Conservation (phyloP, 2,113 vertebrate species). For the Emydura subglobosa region DNA sequence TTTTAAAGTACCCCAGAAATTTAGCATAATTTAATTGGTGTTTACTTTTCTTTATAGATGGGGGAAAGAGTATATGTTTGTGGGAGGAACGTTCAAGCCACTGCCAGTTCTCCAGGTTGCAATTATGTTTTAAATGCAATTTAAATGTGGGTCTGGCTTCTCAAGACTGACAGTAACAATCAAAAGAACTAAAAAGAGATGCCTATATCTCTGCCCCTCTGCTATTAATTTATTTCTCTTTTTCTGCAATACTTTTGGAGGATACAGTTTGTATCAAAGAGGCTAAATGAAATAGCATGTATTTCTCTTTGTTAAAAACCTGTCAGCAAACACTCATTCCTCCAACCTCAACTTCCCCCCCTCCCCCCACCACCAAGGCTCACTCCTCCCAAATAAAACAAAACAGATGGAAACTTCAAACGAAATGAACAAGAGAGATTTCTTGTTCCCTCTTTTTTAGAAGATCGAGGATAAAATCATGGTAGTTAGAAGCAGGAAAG, state of each 20-base stretch:
- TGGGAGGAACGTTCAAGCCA: not conserved
- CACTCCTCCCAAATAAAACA: not conserved
- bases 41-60: conserved; percentile 22
- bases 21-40: conserved; percentile 9
- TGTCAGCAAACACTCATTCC: not conserved
- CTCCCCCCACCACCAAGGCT: too few species aligned
- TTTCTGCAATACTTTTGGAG: not conserved
- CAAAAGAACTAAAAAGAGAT: not conserved
- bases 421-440: not conserved
- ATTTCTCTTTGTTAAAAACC: not conserved
- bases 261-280: not conserved
- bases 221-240: not conserved
- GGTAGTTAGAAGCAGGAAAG: not conserved
- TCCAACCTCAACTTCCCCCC: not conserved
- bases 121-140: not conserved
- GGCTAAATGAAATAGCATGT: not conserved
- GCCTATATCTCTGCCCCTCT: not conserved
- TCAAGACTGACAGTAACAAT: not conserved
- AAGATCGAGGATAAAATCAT: not conserved
- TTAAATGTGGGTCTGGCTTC: not conserved
- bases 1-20: conserved; percentile 20
- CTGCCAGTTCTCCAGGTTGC: not conserved
- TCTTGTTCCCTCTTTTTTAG: not conserved
- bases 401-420: not conserved
- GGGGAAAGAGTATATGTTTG: not conserved